Evolutionary conservation across 2,888 invertebrate genomes (phyloP).

Genomic region (Leptinotarsa tumamoca): DNA sequence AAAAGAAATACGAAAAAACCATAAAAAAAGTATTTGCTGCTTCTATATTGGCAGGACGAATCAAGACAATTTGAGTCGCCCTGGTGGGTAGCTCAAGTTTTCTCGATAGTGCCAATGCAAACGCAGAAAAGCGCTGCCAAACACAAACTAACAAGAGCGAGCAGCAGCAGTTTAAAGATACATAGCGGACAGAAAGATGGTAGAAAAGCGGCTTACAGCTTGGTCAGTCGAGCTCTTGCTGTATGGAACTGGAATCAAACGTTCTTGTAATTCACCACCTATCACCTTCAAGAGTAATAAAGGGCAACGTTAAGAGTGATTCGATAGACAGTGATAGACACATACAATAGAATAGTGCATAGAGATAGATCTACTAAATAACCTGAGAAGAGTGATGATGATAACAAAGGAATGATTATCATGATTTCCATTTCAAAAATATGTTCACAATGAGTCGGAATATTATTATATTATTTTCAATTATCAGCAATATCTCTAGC

Average conservation of each 20-base stretch:
- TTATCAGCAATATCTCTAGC: not conserved
- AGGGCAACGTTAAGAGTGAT: conserved; percentile 84
- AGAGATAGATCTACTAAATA: conserved; percentile 67
- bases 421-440: not conserved
- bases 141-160: conserved; percentile 66
- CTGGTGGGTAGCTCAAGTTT: not conserved
- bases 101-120: conserved; percentile 54
- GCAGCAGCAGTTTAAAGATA: conserved; percentile 65
- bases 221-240: conserved; percentile 99
- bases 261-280: conserved; percentile 99
- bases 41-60: conserved; percentile 50
- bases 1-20: conserved; percentile 44
- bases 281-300: conserved; percentile 98
- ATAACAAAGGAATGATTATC: conserved; percentile 38
- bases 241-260: conserved; percentile 99
- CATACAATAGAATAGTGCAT: conserved; percentile 68
- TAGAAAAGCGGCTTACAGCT: conserved; percentile 94
- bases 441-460: too few species aligned
- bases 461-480: too few species aligned
- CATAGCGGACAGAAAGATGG: conserved; percentile 69
- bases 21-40: conserved; percentile 53
- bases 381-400: conserved; percentile 57
- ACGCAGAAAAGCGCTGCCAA: conserved; percentile 62
- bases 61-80: conserved; percentile 21
- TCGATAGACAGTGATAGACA: conserved; percentile 70